A percentile compares a stretch with the other conserved stretches of the same genome.
These are phyloP conservation scores for Cyanoliseus patagonus DNA, from an alignment of 2,113 vertebrate genomes.

Conservation along the genomic window DNA sequence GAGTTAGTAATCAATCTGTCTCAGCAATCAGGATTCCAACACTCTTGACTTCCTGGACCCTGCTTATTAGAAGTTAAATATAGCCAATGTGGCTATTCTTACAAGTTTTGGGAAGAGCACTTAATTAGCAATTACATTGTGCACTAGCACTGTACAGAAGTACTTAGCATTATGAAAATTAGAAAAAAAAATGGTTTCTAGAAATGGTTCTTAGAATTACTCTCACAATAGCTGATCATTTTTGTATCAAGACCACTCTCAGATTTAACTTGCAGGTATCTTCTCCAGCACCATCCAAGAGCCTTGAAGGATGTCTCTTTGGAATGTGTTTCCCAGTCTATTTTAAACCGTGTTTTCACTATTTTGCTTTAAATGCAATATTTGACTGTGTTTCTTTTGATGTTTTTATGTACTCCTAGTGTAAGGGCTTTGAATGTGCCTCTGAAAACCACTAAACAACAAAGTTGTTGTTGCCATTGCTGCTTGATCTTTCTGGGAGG, in stretches of 20 bases:
- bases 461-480: slow-evolving; percentile 55
- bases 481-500: slow-evolving; percentile 69
- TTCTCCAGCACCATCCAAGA: background rate
- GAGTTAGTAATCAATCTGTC: background rate
- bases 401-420: background rate
- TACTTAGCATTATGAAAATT: background rate
- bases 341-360: slow-evolving; percentile 21
- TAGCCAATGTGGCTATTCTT: background rate
- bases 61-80: background rate
- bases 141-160: background rate
- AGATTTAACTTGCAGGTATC: background rate
- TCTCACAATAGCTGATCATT: background rate
- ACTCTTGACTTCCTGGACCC: background rate
- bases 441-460: slow-evolving; percentile 60
- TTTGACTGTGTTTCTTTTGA: slow-evolving; percentile 41
- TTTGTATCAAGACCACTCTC: background rate
- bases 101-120: background rate
- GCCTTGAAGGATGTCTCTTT: background rate
- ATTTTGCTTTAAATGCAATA: slow-evolving; percentile 37
- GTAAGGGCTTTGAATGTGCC: slow-evolving; percentile 45
- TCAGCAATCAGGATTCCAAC: background rate
- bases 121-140: background rate
- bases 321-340: background rate
- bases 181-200: background rate
- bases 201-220: background rate